Conservation (phyloP, 1,140 invertebrate species). For the Zaprionus vittiger region DNA sequence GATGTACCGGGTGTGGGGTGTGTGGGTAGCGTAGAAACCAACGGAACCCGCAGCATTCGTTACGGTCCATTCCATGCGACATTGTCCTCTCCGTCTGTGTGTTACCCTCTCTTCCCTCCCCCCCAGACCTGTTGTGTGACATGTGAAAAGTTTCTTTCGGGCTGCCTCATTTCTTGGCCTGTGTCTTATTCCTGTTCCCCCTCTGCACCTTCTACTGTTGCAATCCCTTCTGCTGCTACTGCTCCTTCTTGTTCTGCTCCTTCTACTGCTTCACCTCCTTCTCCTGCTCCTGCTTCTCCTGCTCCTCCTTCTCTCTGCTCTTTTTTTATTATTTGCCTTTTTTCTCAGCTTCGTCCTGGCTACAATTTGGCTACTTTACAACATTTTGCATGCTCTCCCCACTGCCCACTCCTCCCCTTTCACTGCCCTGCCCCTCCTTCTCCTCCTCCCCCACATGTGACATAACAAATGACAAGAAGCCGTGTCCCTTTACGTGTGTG, state of each 20-base stretch:
- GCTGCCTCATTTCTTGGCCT: constrained; percentile 26
- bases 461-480: constrained; percentile 69
- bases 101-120: background rate
- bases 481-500: constrained; percentile 42
- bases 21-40: constrained; percentile 52
- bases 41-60: constrained; percentile 80
- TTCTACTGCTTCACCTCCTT: constrained; percentile 1
- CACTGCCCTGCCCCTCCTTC: background rate
- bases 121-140: constrained; percentile 38
- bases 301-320: constrained; percentile 1
- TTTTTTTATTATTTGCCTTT: constrained; percentile 41
- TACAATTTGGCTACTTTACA: constrained; percentile 64
- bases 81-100: constrained; percentile 18
- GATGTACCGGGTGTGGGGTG: background rate
- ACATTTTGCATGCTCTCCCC: constrained; percentile 53
- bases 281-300: background rate
- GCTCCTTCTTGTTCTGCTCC: background rate
- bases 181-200: constrained; percentile 2
- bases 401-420: background rate
- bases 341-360: constrained; percentile 30
- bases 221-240: background rate
- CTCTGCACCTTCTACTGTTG: background rate
- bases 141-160: constrained; percentile 69
- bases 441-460: constrained; percentile 26
- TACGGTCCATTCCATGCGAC: constrained; percentile 59